Percentiles rank a stretch among this genome's conserved stretches.
phyloP scores from a whole-genome alignment of 35 echinoderm and acorn worm species.

The Heliocidaris tuberculata region DNA sequence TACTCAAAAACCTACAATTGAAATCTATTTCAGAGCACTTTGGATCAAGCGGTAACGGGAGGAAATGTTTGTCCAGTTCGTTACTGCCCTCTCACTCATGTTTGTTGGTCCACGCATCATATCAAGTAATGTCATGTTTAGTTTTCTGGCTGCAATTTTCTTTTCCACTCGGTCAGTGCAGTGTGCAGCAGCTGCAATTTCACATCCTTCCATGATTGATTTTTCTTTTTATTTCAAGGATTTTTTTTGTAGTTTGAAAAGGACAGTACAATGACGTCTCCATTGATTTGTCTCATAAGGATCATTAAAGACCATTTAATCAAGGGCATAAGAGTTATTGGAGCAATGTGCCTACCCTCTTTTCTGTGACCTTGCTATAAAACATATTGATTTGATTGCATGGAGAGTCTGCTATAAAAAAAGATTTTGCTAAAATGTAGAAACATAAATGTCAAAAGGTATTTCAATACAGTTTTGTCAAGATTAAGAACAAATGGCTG shows the following conservation, averaged over 20 bases:
- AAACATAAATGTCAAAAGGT: neutral
- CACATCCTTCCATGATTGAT: neutral
- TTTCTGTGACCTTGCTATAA: neutral
- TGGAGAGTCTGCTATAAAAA: neutral
- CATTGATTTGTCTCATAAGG: neutral
- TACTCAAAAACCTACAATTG: slow-evolving; percentile 3
- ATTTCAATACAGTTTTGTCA: no score
- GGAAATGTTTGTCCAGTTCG: neutral
- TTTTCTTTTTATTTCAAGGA: slow-evolving; percentile 4
- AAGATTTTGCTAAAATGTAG: neutral
- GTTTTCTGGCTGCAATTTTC: neutral
- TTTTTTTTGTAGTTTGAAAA: neutral
- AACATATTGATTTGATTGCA: neutral
- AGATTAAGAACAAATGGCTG: neutral
- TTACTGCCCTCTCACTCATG: neutral
- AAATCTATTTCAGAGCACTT: neutral
- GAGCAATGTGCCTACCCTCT: neutral
- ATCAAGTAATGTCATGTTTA: neutral
- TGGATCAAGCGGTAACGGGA: neutral
- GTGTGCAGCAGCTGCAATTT: neutral
- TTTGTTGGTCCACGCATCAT: neutral
- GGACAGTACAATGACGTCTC: neutral
- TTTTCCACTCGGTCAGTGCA: neutral
- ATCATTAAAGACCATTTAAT: slow-evolving; percentile 13
- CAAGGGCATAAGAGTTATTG: neutral